phyloP scores from a whole-genome alignment of 2,113 vertebrate species.

The Chauna torquata region DNA sequence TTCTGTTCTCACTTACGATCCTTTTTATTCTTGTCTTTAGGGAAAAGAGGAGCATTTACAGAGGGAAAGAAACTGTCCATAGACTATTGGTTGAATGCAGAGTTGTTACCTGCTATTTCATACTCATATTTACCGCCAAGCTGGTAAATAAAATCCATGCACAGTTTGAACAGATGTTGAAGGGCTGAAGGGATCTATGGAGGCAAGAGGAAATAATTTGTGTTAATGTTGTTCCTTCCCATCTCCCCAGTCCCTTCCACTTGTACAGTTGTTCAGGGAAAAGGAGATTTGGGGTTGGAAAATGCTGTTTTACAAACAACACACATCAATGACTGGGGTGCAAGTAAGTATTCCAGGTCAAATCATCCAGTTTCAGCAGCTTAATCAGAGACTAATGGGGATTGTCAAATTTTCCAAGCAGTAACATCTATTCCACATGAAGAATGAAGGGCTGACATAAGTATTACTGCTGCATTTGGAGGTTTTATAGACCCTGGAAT shows the following conservation, averaged over 20 bases:
- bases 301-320: not conserved
- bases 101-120: not conserved
- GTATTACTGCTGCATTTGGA: not conserved
- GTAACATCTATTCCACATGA: not conserved
- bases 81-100: not conserved
- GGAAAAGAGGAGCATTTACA: not conserved
- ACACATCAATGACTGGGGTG: not conserved
- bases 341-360: not conserved
- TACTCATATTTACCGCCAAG: not conserved
- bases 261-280: not conserved
- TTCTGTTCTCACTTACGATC: not conserved
- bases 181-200: not conserved
- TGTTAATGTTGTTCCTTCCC: not conserved
- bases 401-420: not conserved
- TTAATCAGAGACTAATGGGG: not conserved
- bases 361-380: not conserved
- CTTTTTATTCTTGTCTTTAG: not conserved
- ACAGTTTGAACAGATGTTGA: not conserved
- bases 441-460: not conserved
- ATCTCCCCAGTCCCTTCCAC: not conserved
- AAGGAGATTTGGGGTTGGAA: not conserved
- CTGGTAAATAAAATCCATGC: not conserved
- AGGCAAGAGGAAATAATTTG: not conserved
- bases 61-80: not conserved
- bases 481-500: conserved; percentile 7